Evolutionary conservation across 1,140 invertebrate genomes (phyloP).

Genomic region (Drusus annulatus): DNA sequence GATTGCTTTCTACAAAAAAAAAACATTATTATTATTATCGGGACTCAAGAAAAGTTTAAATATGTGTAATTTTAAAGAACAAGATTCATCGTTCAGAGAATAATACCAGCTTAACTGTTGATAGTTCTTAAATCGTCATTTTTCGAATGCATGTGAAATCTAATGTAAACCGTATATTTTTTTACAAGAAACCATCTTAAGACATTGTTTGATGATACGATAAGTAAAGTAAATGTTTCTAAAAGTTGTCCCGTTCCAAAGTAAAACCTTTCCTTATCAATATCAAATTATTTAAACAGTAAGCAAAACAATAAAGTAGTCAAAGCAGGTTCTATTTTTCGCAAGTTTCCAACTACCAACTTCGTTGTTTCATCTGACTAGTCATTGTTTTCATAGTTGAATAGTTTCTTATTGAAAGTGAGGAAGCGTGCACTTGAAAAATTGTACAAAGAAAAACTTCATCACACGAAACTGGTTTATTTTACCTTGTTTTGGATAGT

Average conservation of each 20-base stretch:
- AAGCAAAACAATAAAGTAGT: background rate
- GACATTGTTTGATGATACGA: too few species aligned
- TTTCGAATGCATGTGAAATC: too few species aligned
- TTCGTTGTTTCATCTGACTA: slow-evolving; percentile 53
- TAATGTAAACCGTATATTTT: too few species aligned
- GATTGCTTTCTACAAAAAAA: too few species aligned
- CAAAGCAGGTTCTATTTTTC: background rate
- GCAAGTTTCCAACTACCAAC: slow-evolving; percentile 16
- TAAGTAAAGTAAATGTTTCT: background rate
- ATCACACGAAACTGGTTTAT: background rate
- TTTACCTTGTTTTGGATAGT: background rate
- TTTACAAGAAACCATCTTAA: too few species aligned
- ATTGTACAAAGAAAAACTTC: slow-evolving; percentile 33
- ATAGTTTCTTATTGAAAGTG: slow-evolving; percentile 55
- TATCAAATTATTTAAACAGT: background rate
- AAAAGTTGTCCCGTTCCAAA: background rate
- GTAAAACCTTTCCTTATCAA: background rate
- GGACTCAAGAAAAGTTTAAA: too few species aligned
- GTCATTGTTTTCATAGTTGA: slow-evolving; percentile 57
- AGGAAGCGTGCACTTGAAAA: slow-evolving; percentile 54
- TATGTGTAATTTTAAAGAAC: too few species aligned
- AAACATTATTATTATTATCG: too few species aligned
- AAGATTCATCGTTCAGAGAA: too few species aligned
- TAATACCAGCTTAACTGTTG: too few species aligned
- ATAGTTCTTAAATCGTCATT: too few species aligned